Conservation (phyloP, 2,113 vertebrate genomes). For the Pogonocichla stellata region DNA sequence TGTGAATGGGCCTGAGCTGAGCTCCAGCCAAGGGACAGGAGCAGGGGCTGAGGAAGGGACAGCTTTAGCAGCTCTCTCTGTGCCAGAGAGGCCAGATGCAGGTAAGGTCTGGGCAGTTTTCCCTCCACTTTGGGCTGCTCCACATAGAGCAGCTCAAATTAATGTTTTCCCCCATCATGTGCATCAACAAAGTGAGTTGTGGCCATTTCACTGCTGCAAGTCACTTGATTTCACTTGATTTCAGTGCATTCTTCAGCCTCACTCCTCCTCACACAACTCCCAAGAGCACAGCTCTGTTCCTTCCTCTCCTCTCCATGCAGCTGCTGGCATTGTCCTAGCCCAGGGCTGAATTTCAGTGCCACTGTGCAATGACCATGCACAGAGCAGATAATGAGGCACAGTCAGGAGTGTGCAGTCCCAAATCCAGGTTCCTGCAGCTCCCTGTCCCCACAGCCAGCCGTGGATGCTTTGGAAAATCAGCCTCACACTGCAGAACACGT, state of each 20-base stretch:
- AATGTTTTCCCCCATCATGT: rapidly evolving
- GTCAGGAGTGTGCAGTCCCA: rapidly evolving
- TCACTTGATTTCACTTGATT: too few relatives aligned
- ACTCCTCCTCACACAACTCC: neutral
- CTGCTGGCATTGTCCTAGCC: neutral
- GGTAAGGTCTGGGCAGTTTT: neutral
- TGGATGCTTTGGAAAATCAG: neutral
- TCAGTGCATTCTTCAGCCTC: neutral
- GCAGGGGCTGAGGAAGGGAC: neutral
- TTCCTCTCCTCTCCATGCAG: neutral
- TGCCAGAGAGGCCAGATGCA: neutral
- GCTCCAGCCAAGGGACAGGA: neutral
- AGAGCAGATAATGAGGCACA: rapidly evolving
- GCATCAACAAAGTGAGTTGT: rapidly evolving
- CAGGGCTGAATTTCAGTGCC: rapidly evolving
- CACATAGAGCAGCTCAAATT: rapidly evolving
- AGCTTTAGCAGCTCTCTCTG: neutral
- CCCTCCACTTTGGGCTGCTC: neutral
- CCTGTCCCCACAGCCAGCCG: rapidly evolving
- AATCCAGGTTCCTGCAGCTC: neutral
- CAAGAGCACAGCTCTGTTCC: neutral
- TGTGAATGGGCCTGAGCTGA: neutral
- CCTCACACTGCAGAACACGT: rapidly evolving
- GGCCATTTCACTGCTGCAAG: neutral
- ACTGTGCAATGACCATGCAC: rapidly evolving